Evolutionary conservation across 2,888 invertebrate species (phyloP), one percentile per base, ranked within the genome.

Genomic region (Cecidostiba fungosa): DNA sequence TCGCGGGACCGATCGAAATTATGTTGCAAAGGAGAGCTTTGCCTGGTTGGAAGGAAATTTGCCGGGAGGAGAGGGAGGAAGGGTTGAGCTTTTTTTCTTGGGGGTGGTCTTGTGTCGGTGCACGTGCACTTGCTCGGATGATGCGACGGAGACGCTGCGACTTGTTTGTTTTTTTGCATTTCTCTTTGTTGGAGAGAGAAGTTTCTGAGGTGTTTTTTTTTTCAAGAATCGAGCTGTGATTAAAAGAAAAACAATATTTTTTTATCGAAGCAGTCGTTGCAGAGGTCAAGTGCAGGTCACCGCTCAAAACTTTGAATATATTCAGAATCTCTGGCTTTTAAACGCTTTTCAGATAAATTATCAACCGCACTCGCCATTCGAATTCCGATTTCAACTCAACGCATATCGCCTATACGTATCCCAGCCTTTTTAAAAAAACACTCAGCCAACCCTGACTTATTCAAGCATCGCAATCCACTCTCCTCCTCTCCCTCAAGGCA

Each of bases 1-100:
- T 81, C 62, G 73, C 70, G n/a, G 5, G 43, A 70, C 54, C 54
- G 80, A 80, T 81, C 62, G 74, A 81, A 73, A 81, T 81, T 81
- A n/a, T 59, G 26, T 81, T 73, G 50, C 73, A 62, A 62, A 62
- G 23, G 36, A 66, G 23, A 26, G 39, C n/a, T 54, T 54, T 54
- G n/a, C n/a, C n/a, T 36, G 36, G 43, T 26, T 19, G 19, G n/a
- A 47, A 29, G 66, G 8, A 66, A 26, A 81, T 29, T 69, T 79
- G 32, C 29, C 32, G 16, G 8, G 23, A n/a, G 32, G 19, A 5
- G 43, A 23, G 29, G 47, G 26, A n/a, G 0, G 36, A 72, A 26
- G 39, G 12, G 26, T 26, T 26, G 50, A 6, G 80, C 6, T 23
- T 43, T 54, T 26, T 29, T 77, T 16, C 23, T 12, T 39, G 39